Percentiles rank a stretch among this genome's conserved stretches.
These are phyloP conservation scores for Metaphire vulgaris DNA, from an alignment of 1,140 invertebrate genomes.

Conservation along the genomic window DNA sequence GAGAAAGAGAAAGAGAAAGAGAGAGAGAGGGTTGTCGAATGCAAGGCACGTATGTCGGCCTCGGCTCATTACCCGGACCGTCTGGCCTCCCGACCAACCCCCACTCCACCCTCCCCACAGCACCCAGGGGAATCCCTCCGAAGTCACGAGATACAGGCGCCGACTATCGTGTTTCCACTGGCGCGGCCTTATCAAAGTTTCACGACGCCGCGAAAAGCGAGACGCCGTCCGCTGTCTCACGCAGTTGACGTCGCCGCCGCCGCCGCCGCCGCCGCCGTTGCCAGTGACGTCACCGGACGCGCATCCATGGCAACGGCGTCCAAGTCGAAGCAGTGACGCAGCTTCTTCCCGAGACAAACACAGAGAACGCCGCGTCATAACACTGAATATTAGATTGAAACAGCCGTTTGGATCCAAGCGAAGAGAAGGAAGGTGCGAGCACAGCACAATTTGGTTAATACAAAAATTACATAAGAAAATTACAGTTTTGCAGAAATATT, in stretches of 20 bases:
- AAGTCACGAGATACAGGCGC: background rate
- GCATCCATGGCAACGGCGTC: background rate
- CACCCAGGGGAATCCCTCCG: background rate
- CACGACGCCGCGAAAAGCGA: background rate
- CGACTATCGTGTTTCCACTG: background rate
- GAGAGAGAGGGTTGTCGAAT: background rate
- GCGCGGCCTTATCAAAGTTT: background rate
- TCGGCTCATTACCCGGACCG: background rate
- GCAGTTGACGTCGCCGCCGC: background rate
- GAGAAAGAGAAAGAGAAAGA: background rate
- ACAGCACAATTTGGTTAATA: too few species aligned
- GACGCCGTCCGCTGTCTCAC: background rate
- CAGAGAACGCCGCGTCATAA: too few species aligned
- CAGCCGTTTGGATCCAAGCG: too few species aligned
- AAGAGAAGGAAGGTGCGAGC: too few species aligned
- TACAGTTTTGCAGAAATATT: too few species aligned
- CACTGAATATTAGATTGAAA: too few species aligned
- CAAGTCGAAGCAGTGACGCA: too few species aligned
- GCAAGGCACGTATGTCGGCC: background rate
- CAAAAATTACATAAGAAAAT: too few species aligned
- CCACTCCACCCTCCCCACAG: background rate
- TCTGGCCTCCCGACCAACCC: background rate
- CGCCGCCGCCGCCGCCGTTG: background rate
- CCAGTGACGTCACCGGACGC: too few species aligned
- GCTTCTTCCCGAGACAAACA: too few species aligned